phyloP scores from a whole-genome alignment of 35 echinoderm and acorn worm species.

The Chiridota heheva region DNA sequence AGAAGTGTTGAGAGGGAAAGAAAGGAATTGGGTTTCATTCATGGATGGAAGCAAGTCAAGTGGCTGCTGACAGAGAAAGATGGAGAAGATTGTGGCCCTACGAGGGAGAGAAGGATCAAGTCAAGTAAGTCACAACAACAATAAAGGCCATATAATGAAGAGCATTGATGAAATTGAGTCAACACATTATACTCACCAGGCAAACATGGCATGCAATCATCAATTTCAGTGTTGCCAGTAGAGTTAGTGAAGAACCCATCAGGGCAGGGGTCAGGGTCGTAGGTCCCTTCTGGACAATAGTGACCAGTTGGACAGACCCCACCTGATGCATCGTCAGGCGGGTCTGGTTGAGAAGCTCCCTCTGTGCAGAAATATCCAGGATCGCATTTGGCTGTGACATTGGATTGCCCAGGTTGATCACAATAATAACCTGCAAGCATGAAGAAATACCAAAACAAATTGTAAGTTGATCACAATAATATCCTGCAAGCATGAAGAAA shows the following conservation, averaged over 20 bases:
- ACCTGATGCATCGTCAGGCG: slow-evolving; percentile 69
- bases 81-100: too few species aligned
- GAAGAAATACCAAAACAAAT: background rate
- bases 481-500: background rate
- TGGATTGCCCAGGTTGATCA: slow-evolving; percentile 62
- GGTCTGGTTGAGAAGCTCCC: slow-evolving; percentile 62
- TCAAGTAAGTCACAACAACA: too few species aligned
- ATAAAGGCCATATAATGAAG: too few species aligned
- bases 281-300: slow-evolving; percentile 79
- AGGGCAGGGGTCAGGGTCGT: slow-evolving; percentile 72
- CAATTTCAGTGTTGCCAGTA: slow-evolving; percentile 61
- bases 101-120: too few species aligned
- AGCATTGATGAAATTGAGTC: too few species aligned
- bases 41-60: too few species aligned
- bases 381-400: slow-evolving; percentile 74
- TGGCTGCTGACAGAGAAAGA: too few species aligned
- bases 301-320: slow-evolving; percentile 69
- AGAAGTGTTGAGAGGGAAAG: too few species aligned
- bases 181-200: slow-evolving; percentile 77
- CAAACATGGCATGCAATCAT: slow-evolving; percentile 78
- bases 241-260: slow-evolving; percentile 82
- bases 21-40: too few species aligned
- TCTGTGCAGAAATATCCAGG: slow-evolving; percentile 80
- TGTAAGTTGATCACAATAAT: background rate
- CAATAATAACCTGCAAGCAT: slow-evolving; percentile 74